A percentile compares a stretch with the other conserved stretches of the same genome.
These are phyloP conservation scores for Chauna torquata DNA, from an alignment of 2,113 vertebrate genomes.

Conservation along the genomic window DNA sequence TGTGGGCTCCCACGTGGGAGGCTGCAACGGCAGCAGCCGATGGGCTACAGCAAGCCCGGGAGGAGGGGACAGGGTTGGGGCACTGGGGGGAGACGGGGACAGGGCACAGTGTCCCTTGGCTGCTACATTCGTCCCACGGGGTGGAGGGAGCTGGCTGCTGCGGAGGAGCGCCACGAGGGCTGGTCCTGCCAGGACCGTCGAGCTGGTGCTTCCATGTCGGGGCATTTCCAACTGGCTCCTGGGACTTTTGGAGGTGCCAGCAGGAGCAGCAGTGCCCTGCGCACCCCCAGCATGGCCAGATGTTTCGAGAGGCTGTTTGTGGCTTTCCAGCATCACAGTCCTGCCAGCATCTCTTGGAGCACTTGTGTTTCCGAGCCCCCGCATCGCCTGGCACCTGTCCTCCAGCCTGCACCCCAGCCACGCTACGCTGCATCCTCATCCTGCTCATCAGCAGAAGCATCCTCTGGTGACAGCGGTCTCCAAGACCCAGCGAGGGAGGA, in stretches of 20 bases:
- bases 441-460: neutral
- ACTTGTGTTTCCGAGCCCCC: accelerated
- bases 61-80: neutral
- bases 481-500: neutral
- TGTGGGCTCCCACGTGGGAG: neutral
- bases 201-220: neutral
- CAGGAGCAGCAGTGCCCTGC: accelerated
- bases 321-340: neutral
- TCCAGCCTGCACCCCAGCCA: neutral
- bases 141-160: neutral
- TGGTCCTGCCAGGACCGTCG: neutral
- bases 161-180: neutral
- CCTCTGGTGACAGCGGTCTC: neutral
- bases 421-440: neutral
- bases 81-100: too few relatives aligned
- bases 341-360: neutral
- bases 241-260: neutral
- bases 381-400: neutral
- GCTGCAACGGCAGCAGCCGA: neutral
- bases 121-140: accelerated
- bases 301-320: neutral
- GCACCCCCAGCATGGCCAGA: neutral
- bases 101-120: neutral
- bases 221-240: neutral
- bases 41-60: neutral